phyloP scores from a whole-genome alignment of 2,888 invertebrate species.

The Drosophila birchii region DNA sequence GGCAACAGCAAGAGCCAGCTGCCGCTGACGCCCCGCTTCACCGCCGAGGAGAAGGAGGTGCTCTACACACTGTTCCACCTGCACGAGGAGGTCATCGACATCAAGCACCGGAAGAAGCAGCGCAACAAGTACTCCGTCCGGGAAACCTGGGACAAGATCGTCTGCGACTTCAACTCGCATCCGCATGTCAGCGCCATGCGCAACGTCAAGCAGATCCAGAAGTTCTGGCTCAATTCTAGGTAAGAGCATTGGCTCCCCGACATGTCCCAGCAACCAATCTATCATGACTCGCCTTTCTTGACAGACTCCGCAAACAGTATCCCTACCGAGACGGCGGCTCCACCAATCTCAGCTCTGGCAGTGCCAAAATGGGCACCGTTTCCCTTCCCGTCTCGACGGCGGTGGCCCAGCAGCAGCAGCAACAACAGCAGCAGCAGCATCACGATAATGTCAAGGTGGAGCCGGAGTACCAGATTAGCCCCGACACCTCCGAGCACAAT shows the following conservation, averaged over 20 bases:
- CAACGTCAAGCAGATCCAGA: slow-evolving; percentile 84
- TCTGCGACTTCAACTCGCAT: slow-evolving; percentile 82
- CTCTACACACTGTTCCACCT: slow-evolving; percentile 81
- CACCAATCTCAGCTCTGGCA: slow-evolving; percentile 32
- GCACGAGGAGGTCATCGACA: slow-evolving; percentile 84
- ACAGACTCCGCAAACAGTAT: slow-evolving; percentile 83
- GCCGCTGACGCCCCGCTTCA: slow-evolving; percentile 83
- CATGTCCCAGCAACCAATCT: background rate
- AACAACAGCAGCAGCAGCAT: slow-evolving; percentile 52
- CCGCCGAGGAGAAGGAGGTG: slow-evolving; percentile 83
- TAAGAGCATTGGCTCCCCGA: slow-evolving; percentile 50
- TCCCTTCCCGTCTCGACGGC: slow-evolving; percentile 17
- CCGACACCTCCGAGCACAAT: slow-evolving; percentile 77
- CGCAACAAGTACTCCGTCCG: slow-evolving; percentile 83
- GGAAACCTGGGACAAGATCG: slow-evolving; percentile 84
- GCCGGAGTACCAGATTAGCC: slow-evolving; percentile 79
- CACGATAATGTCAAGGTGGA: slow-evolving; percentile 79
- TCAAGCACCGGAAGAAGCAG: slow-evolving; percentile 83
- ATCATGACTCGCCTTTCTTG: slow-evolving; percentile 12
- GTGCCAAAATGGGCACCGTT: slow-evolving; percentile 34
- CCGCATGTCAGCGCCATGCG: slow-evolving; percentile 81
- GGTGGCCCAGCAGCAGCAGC: slow-evolving; percentile 51
- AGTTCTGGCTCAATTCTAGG: slow-evolving; percentile 85
- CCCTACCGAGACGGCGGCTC: slow-evolving; percentile 69
- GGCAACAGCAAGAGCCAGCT: slow-evolving; percentile 56